Evolutionary conservation across 1,140 invertebrate genomes (phyloP).

Genomic region (Asbolus verrucosus): DNA sequence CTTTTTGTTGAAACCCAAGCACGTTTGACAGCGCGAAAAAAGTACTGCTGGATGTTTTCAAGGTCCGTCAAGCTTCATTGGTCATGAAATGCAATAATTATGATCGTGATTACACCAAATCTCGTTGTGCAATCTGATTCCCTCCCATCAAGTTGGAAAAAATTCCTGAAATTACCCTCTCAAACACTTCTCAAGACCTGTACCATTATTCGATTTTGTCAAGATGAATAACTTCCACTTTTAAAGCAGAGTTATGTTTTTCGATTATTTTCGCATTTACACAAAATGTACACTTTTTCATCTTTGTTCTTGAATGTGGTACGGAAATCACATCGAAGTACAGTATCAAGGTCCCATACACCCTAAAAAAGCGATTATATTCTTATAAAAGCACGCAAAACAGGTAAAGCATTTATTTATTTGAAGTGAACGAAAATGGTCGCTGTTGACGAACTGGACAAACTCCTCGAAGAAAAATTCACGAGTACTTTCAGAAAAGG

Average conservation of each 20-base stretch:
- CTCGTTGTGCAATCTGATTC: too few species aligned
- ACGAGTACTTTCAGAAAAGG: conserved; percentile 54
- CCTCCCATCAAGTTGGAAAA: too few species aligned
- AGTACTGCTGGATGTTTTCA: background rate
- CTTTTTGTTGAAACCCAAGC: too few species aligned
- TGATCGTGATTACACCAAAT: too few species aligned
- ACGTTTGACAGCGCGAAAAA: too few species aligned
- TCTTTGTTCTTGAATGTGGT: background rate
- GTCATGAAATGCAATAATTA: background rate
- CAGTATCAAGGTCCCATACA: conserved; percentile 18
- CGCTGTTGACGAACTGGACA: conserved; percentile 42
- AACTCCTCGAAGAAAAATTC: conserved; percentile 52
- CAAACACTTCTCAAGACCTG: too few species aligned
- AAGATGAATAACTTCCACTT: too few species aligned
- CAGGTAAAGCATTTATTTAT: background rate
- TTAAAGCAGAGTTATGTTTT: too few species aligned
- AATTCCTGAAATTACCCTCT: too few species aligned
- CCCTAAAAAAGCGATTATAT: conserved; percentile 1
- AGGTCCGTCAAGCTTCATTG: conserved; percentile 1
- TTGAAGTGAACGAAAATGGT: conserved; percentile 26
- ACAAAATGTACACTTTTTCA: background rate
- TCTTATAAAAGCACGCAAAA: conserved; percentile 7
- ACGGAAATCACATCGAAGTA: conserved; percentile 18
- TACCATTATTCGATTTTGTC: too few species aligned
- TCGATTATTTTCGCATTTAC: too few species aligned